These are phyloP conservation scores for Salvelinus fontinalis DNA, from an alignment of 2,113 vertebrate species.

Conservation along the genomic window DNA sequence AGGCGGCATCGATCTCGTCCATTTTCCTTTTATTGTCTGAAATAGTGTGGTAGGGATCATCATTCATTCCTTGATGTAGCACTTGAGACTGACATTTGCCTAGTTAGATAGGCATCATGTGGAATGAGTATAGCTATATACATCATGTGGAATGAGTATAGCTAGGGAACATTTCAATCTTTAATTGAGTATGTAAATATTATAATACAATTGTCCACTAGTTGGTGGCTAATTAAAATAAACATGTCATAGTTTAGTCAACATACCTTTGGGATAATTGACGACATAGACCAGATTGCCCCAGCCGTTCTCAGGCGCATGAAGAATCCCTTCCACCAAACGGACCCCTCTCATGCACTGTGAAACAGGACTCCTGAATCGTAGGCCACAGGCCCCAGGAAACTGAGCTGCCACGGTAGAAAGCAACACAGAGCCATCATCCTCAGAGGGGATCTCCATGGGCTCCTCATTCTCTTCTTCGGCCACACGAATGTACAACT, in stretches of 20 bases:
- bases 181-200: neutral
- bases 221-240: neutral
- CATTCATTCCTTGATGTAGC: conserved; percentile 13
- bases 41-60: conserved; percentile 4
- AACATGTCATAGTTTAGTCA: neutral
- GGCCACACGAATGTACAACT: conserved; percentile 93
- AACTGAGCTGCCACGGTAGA: conserved; percentile 96
- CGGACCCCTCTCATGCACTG: conserved; percentile 97
- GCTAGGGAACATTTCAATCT: no score
- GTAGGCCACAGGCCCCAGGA: conserved; percentile 93
- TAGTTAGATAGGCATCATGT: no score
- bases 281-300: conserved; percentile 93
- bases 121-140: no score
- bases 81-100: neutral
- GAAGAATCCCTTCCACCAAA: conserved; percentile 91
- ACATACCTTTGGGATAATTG: conserved; percentile 95
- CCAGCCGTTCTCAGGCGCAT: conserved; percentile 93
- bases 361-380: conserved; percentile 92
- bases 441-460: conserved; percentile 97
- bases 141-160: neutral
- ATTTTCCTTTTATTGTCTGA: conserved; percentile 98
- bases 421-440: conserved; percentile 93
- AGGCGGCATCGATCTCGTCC: conserved; percentile 96
- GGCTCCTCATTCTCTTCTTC: conserved; percentile 98
- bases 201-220: neutral